Evolutionary conservation across 2,797 vertebrate species (phyloP), one percentile per base, ranked within the genome.

Genomic region (Botia almorhae): DNA sequence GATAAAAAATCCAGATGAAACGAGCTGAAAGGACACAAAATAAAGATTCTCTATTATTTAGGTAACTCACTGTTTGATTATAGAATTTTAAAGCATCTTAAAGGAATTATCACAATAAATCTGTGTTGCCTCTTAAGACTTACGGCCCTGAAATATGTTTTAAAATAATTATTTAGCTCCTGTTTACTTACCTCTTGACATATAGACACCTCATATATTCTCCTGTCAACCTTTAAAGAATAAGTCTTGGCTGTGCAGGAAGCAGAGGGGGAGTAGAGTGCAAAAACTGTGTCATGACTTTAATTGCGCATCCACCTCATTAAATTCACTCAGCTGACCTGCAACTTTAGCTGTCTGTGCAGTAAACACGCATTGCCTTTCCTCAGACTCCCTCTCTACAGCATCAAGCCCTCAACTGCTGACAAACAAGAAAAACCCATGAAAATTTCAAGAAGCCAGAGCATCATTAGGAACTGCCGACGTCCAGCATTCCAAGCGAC

Each of bases 251-350:
- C 19, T 64, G 21, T 56, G 50, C 64, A 80, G 51, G 21, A 19
- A 29, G 61, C 12, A 80, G 50, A 46, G 16, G 70, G 69, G 60
- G 46, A 48, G 23, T 56, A 21, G 19, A 46, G 50, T 43, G 12
- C 70, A 80, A 74, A 36, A 36, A 73, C 69, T 58, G 78, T 73
- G 69, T 73, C 60, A 73, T 67, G 78, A 73, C 60, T 64, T 80
- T 80, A 67, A 67, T 67, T 14, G 12, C 70, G 68, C 69, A 74
- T 67, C 36, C 36, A 74, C 33, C 21, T 73, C 78, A 80, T 80
- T 80, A 80, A 67, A 73, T 56, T 67, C 50, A 55, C 61, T 67
- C 48, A 67, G 46, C 69, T 74, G 61, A 80, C 33, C 78, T 80
- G 70, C 50, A 80, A 12, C 21, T 73, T 80, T 61, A 80, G 78